Evolutionary conservation across 2,888 invertebrate species (phyloP), one percentile per base, ranked within the genome.

Genomic region (Melanostoma scalare): DNA sequence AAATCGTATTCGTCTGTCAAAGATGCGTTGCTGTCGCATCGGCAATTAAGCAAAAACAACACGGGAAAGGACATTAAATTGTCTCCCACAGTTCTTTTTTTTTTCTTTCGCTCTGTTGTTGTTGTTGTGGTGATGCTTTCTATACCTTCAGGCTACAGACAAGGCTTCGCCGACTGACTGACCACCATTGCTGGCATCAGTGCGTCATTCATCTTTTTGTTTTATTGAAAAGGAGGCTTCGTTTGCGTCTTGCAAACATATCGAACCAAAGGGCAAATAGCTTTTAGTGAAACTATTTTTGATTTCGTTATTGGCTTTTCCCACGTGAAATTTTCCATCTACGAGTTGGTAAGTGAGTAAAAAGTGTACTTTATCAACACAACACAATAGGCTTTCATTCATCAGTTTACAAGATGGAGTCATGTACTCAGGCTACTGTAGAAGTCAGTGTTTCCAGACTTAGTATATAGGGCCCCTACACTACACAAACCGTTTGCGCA

Each of bases 21-120:
- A 84, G 84, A 60, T 10, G 53, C 78, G 73, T 73, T 84, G 84
- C 78, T 84, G 78, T 84, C 84, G 84, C 78, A 84, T 84, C 74
- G 74, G 84, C 84, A 84, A 84, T 84, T 84, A 84, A 84, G 84
- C 84, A 84, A 84, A 84, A 84, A 84, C 84, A 85, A 86, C 86
- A 86, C 86, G 86, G 86, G 85, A 86, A 86, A 86, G 86, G 86
- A 86, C 85, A 84, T 85, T 86, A 86, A 86, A 86, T 86, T 86
- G 86, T 86, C 86, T 86, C 86, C 86, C 86, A 86, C 86, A 86
- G 86, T 86, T 85, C 74, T 74, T 48, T 67, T n/a, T 30, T 46
- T 33, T 40, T 44, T 31, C 30, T 80, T 20, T 71, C 61, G 3
- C 50, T 36, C 30, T 58, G 48, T 48, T 58, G 0, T 33, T 74